These are phyloP conservation scores for Sinocyclocheilus rhinocerous DNA, from an alignment of 2,113 vertebrate species.

Conservation along the genomic window DNA sequence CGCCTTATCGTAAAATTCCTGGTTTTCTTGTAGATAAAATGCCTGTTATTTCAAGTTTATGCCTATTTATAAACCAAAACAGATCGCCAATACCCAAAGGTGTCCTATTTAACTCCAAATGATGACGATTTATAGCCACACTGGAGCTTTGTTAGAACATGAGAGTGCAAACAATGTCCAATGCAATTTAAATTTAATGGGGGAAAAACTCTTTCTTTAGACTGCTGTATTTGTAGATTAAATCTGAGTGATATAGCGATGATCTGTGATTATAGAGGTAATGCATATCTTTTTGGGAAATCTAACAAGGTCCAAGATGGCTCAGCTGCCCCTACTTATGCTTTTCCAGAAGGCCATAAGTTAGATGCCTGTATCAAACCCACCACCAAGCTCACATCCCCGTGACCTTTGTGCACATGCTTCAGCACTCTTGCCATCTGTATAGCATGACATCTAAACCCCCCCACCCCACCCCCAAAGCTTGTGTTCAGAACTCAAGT, in stretches of 20 bases:
- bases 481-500: constrained; percentile 47
- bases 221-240: neutral
- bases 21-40: neutral
- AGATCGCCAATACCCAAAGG: neutral
- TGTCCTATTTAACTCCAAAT: neutral
- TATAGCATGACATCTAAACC: constrained; percentile 46
- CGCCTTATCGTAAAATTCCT: neutral
- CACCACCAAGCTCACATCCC: constrained; percentile 37
- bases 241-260: neutral
- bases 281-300: constrained; percentile 8
- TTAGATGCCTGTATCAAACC: constrained; percentile 48
- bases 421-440: constrained; percentile 4
- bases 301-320: constrained; percentile 30
- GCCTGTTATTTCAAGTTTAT: neutral
- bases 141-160: neutral
- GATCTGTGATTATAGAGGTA: neutral
- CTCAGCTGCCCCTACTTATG: constrained; percentile 60
- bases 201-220: neutral
- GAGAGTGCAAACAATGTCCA: neutral
- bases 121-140: neutral
- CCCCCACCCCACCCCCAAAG: constrained; percentile 10
- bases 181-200: neutral
- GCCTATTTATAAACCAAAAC: neutral
- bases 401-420: constrained; percentile 32
- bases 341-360: constrained; percentile 62